A percentile compares a stretch with the other conserved stretches of the same genome.
phyloP scores from a whole-genome alignment of 2,888 invertebrate species.

The Aquatica leii region DNA sequence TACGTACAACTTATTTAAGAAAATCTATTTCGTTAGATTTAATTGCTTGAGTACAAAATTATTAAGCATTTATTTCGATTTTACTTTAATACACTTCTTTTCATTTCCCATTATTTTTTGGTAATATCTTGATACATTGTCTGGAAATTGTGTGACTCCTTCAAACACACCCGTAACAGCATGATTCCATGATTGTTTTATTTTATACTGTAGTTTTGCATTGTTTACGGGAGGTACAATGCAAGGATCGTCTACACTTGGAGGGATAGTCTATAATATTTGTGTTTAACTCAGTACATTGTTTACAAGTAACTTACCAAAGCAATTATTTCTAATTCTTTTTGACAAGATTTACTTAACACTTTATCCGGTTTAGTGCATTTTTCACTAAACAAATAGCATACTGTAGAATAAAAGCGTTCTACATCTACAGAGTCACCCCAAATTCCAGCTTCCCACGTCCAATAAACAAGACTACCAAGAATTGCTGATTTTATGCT shows the following conservation, averaged over 20 bases:
- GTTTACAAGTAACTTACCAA: slow-evolving; percentile 36
- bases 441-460: slow-evolving; percentile 61
- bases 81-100: no score
- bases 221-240: slow-evolving; percentile 43
- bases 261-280: not conserved
- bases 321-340: slow-evolving; percentile 47
- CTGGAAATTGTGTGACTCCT: slow-evolving; percentile 46
- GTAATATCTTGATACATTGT: no score
- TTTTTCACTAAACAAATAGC: slow-evolving; percentile 35
- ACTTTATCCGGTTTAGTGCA: slow-evolving; percentile 21
- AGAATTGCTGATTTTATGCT: slow-evolving; percentile 56
- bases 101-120: no score
- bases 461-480: slow-evolving; percentile 58
- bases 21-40: no score
- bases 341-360: slow-evolving; percentile 48
- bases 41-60: no score
- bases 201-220: slow-evolving; percentile 38
- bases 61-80: no score
- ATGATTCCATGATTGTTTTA: slow-evolving; percentile 49
- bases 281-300: no score
- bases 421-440: slow-evolving; percentile 57
- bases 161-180: slow-evolving; percentile 43
- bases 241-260: slow-evolving; percentile 43
- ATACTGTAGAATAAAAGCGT: slow-evolving; percentile 53
- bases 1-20: no score